A percentile compares a stretch with the other conserved stretches of the same genome.
phyloP scores from a whole-genome alignment of 2,113 vertebrate species.

The Monopterus albus region DNA sequence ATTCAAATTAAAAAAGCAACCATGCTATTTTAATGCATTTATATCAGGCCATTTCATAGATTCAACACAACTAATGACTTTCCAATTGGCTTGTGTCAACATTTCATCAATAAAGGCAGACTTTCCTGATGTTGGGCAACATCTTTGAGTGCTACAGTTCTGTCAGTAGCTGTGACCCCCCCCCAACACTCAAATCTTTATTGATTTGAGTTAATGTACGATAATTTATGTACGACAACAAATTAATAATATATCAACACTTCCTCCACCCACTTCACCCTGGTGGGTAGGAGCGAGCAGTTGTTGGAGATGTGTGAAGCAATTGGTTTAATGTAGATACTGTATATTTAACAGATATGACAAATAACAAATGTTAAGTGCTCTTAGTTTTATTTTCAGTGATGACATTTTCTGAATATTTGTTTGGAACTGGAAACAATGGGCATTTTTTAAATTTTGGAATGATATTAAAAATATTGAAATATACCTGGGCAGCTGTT shows the following conservation, averaged over 20 bases:
- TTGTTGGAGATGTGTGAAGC: slow-evolving; percentile 35
- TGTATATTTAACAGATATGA: slow-evolving; percentile 50
- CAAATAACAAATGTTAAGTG: slow-evolving; percentile 39
- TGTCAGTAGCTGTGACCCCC: too few relatives aligned
- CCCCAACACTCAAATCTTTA: slow-evolving; percentile 12
- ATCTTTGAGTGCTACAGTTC: slow-evolving; percentile 24
- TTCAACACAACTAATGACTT: not conserved
- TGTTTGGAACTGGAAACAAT: slow-evolving; percentile 3
- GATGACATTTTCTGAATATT: slow-evolving; percentile 8
- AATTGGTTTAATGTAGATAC: slow-evolving; percentile 48
- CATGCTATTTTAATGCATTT: not conserved
- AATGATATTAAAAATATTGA: slow-evolving; percentile 5
- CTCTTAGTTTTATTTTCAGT: slow-evolving; percentile 24
- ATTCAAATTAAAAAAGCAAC: not conserved
- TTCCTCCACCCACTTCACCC: slow-evolving; percentile 40
- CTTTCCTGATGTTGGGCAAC: slow-evolving; percentile 3
- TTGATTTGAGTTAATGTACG: slow-evolving; percentile 33
- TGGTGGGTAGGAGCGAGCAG: slow-evolving; percentile 42
- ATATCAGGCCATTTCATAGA: not conserved
- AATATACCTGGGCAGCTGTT: not conserved
- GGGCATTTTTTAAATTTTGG: not conserved
- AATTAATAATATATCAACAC: slow-evolving; percentile 55
- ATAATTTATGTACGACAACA: slow-evolving; percentile 35
- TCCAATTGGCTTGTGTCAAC: slow-evolving; percentile 7
- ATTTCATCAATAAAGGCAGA: slow-evolving; percentile 5